Conservation (phyloP, 2,797 vertebrate genomes). For the Prionace glauca region DNA sequence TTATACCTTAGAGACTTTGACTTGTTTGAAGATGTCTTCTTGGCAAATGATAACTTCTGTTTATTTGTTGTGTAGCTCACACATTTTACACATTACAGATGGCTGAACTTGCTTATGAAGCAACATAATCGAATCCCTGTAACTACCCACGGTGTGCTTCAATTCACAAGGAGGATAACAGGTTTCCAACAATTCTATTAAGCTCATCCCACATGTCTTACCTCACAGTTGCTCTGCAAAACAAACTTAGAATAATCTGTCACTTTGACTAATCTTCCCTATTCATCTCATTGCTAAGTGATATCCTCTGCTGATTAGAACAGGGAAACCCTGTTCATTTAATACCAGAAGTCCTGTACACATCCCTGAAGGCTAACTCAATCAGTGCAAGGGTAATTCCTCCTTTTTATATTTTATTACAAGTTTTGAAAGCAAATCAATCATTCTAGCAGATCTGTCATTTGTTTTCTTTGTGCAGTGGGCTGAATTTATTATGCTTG, state of each 20-base stretch:
- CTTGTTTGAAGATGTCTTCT: slow-evolving; percentile 8
- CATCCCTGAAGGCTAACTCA: neutral
- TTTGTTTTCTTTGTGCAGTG: neutral
- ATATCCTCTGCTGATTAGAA: slow-evolving; percentile 38
- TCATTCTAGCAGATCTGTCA: neutral
- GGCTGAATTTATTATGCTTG: neutral
- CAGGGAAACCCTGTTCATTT: slow-evolving; percentile 36
- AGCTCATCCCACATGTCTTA: slow-evolving; percentile 32
- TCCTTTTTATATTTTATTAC: slow-evolving; percentile 32
- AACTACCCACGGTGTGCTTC: neutral
- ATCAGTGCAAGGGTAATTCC: slow-evolving; percentile 34
- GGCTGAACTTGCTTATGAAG: slow-evolving; percentile 22
- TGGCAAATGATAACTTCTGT: slow-evolving; percentile 3
- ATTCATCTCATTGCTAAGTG: slow-evolving; percentile 38
- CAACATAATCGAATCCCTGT: slow-evolving; percentile 29
- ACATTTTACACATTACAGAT: slow-evolving; percentile 31
- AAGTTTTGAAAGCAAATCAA: neutral
- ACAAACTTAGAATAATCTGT: slow-evolving; percentile 34
- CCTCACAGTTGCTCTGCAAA: slow-evolving; percentile 29
- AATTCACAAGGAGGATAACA: slow-evolving; percentile 29
- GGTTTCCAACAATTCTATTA: slow-evolving; percentile 22
- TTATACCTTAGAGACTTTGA: neutral
- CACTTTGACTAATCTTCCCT: slow-evolving; percentile 37
- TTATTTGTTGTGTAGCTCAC: neutral
- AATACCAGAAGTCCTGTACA: slow-evolving; percentile 19